Evolutionary conservation across 2,113 vertebrate species (phyloP).

Genomic region (Catagonus wagneri): DNA sequence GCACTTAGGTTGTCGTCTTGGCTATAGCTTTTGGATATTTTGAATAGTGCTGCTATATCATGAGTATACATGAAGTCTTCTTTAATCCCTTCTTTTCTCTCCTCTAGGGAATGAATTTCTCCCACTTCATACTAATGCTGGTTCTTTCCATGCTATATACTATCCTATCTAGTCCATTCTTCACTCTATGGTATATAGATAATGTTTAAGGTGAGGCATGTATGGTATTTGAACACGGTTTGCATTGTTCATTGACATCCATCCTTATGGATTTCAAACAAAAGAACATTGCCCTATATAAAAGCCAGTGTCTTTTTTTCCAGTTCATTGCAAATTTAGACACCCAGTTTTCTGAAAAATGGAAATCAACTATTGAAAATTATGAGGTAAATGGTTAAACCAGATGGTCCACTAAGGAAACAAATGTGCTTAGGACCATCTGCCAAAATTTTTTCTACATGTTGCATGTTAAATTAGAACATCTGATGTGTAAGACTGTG

Average conservation of each 20-base stretch:
- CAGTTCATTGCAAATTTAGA: not conserved
- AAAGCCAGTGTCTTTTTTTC: not conserved
- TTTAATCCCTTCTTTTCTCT: not conserved
- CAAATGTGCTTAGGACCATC: slow-evolving; percentile 28
- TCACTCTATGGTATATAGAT: not conserved
- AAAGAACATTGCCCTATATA: not conserved
- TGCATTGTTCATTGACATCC: not conserved
- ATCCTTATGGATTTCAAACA: not conserved
- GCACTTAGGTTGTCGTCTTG: not conserved
- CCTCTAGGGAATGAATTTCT: not conserved
- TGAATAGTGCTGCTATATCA: not conserved
- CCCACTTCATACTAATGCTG: not conserved
- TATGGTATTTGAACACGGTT: not conserved
- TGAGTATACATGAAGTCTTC: not conserved
- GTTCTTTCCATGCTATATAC: not conserved
- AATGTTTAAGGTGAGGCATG: not conserved
- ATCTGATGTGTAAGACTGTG: not conserved
- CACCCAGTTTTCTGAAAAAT: not conserved
- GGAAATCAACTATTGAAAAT: slow-evolving; percentile 25
- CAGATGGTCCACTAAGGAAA: slow-evolving; percentile 49
- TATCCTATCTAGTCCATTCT: not conserved
- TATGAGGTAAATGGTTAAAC: not conserved
- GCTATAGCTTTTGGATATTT: not conserved
- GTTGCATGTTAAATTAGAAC: not conserved
- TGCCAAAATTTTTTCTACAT: slow-evolving; percentile 33